A percentile compares a stretch with the other conserved stretches of the same genome.
Conservation (phyloP, 2,113 vertebrate genomes). For the Ranitomeya imitator region DNA sequence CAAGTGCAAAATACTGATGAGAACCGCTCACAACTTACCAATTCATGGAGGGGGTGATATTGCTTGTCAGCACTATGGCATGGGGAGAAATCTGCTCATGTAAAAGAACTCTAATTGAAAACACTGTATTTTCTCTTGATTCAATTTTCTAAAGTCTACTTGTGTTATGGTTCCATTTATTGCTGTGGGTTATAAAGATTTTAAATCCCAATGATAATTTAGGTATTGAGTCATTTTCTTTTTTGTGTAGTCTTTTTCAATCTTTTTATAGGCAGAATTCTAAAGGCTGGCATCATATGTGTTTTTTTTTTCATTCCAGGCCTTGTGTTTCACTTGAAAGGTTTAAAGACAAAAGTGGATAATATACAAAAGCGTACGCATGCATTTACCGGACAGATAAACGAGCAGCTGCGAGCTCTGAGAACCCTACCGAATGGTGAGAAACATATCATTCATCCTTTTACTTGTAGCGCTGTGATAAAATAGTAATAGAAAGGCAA, state of each 20-base stretch:
- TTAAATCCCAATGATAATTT: constrained; percentile 2
- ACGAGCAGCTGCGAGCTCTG: constrained; percentile 72
- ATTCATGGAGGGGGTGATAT: too few species aligned
- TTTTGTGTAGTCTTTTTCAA: not conserved
- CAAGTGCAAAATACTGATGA: too few species aligned
- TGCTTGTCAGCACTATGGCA: too few species aligned
- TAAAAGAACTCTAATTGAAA: too few species aligned
- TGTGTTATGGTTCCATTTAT: not conserved
- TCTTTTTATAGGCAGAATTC: not conserved
- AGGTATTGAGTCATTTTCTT: not conserved
- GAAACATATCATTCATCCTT: constrained; percentile 57
- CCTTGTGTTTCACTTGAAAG: constrained; percentile 68
- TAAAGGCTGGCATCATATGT: constrained; percentile 18
- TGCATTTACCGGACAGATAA: constrained; percentile 72
- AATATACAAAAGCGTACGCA: constrained; percentile 66
- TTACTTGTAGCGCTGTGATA: not conserved
- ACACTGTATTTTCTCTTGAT: too few species aligned
- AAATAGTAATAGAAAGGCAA: not conserved
- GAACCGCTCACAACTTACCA: too few species aligned
- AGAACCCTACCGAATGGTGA: constrained; percentile 75
- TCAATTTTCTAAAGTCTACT: not conserved
- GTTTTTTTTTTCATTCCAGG: constrained; percentile 67
- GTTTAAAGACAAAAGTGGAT: constrained; percentile 67
- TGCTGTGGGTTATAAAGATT: not conserved
- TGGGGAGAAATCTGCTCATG: too few species aligned